Evolutionary conservation across 2,797 vertebrate species (phyloP).

Genomic region (Gymnopithys bicolor): DNA sequence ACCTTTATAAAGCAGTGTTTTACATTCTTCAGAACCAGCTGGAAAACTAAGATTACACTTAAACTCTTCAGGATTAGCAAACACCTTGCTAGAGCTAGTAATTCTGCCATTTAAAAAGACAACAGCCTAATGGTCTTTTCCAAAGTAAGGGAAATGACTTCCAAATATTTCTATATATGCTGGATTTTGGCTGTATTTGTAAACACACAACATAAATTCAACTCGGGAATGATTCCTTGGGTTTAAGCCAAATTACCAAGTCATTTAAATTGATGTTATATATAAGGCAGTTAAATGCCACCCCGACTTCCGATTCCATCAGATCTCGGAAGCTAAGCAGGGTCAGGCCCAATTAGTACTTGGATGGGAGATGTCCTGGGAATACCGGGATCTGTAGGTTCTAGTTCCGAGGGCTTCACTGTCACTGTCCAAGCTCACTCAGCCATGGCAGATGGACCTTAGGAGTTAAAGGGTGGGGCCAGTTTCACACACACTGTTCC

Average conservation of each 20-base stretch:
- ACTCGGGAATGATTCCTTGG: conserved; percentile 59
- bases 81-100: conserved; percentile 22
- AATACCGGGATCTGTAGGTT: too few species aligned
- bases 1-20: conserved; percentile 29
- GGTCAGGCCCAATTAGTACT: too few species aligned
- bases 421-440: too few species aligned
- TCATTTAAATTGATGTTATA: conserved; percentile 65
- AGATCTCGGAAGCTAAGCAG: too few species aligned
- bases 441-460: too few species aligned
- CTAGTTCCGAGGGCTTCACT: too few species aligned
- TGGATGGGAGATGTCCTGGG: too few species aligned
- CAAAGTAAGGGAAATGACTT: conserved; percentile 31
- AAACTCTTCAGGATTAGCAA: conserved; percentile 24
- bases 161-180: conserved; percentile 23
- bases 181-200: conserved; percentile 56
- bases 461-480: too few species aligned
- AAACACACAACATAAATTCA: conserved; percentile 64
- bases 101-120: conserved; percentile 44
- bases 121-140: conserved; percentile 39
- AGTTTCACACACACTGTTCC: too few species aligned
- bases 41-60: conserved; percentile 31
- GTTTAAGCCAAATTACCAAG: conserved; percentile 55
- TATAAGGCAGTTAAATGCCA: too few species aligned
- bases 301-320: too few species aligned
- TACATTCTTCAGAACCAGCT: conserved; percentile 40